Evolutionary conservation across 2,888 invertebrate genomes (phyloP).

Genomic region (Philaethria dido): DNA sequence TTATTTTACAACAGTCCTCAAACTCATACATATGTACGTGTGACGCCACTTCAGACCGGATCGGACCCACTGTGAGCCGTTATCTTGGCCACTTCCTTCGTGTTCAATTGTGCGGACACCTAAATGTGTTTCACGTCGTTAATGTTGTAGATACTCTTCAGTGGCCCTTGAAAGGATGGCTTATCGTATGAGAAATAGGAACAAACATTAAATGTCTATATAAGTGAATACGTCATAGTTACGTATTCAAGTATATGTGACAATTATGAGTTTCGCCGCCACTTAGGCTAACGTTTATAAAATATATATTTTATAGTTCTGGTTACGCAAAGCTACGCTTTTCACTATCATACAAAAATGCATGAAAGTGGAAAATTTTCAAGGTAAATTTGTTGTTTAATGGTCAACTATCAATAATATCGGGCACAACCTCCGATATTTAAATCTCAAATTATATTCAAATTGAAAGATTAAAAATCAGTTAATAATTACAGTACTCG

Average conservation of each 20-base stretch:
- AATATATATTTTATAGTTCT: neutral
- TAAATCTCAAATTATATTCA: no score
- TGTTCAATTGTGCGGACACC: conserved; percentile 53
- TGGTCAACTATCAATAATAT: neutral
- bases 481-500: no score
- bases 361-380: neutral
- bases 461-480: no score
- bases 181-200: conserved; percentile 12
- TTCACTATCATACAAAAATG: neutral
- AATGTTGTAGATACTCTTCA: conserved; percentile 25
- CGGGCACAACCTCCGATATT: no score
- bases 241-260: neutral
- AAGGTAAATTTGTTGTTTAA: neutral
- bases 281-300: neutral
- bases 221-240: no score
- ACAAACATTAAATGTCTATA: neutral
- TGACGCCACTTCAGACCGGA: conserved; percentile 17
- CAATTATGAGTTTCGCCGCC: neutral
- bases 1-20: neutral
- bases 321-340: neutral
- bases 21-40: neutral
- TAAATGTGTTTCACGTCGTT: conserved; percentile 37
- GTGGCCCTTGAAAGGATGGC: conserved; percentile 7
- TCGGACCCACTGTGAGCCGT: conserved; percentile 46
- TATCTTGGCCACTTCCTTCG: conserved; percentile 58